Base-by-base conservation (phyloP, 2,797 vertebrate genomes). In the Megalops cyprinoides region DNA sequence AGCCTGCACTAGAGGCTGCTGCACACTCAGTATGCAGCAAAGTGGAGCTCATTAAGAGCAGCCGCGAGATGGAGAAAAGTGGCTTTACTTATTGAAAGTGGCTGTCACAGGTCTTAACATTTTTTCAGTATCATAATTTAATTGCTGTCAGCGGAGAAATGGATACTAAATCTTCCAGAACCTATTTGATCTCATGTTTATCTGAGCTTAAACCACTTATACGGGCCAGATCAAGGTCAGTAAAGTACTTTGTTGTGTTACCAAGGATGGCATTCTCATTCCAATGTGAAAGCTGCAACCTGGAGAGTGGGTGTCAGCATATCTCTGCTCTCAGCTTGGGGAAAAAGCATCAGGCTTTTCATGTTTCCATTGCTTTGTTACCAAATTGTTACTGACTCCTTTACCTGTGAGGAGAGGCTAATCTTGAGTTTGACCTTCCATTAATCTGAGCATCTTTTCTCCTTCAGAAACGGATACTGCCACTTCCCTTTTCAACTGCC, bases 221-320 rank as follows among this genome's bases (percentile, higher is more conserved):
- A 58, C 44, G 55, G 86, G 80, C 25, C 80, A 81, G 85, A 87
- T 88, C 84, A 87, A 88, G 89, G 87, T 89, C 87, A 85, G 78
- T 79, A 53, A 31, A 62, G 39, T 48, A 62, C 76, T 87, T 82
- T 85, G 83, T 86, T 86, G 56, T 55, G 2, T 77, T 84, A 56
- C 74, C 77, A 74, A 82, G 84, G 49, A 48, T 25, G n/a, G 10
- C 62, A 3, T 73, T 20, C 42, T 69, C 51, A 8, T 15, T 23
- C 20, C 23, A n/a, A 53, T 46, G 51, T 34, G 34, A 55, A 23
- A 4, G 62, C 15, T n/a, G 56, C 18, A n/a, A 20, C 56, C 56
- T 58, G 56, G 20, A 25, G 56, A n/a, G n/a, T n/a, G n/a, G n/a
- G n/a, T n/a, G n/a, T n/a, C n/a, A n/a, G n/a, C n/a, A n/a, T n/a